These are phyloP conservation scores for Lycaena phlaeas DNA, from an alignment of 2,888 invertebrate genomes.

Conservation along the genomic window DNA sequence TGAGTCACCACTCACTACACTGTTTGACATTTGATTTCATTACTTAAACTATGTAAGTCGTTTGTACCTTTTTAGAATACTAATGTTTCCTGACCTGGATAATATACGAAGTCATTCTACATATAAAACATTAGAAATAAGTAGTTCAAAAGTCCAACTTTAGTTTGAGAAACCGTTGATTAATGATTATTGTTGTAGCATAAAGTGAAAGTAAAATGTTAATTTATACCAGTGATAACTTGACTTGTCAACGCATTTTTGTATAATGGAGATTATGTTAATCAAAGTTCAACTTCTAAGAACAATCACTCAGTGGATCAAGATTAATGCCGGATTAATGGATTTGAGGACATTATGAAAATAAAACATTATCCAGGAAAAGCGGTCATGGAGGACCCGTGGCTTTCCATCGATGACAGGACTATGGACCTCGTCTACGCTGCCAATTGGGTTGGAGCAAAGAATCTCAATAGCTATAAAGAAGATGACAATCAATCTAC, in stretches of 20 bases:
- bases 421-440: conserved; percentile 86
- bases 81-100: neutral
- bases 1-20: neutral
- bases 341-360: conserved; percentile 75
- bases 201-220: too few relatives aligned
- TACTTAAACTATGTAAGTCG: neutral
- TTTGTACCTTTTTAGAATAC: neutral
- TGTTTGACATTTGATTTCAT: neutral
- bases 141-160: too few relatives aligned
- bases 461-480: conserved; percentile 61
- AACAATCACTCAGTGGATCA: conserved; percentile 18
- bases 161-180: too few relatives aligned
- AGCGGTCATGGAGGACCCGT: conserved; percentile 84
- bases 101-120: too few relatives aligned
- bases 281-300: conserved; percentile 11
- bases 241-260: neutral
- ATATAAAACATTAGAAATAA: too few relatives aligned
- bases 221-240: neutral
- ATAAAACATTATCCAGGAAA: conserved; percentile 89
- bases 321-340: conserved; percentile 16
- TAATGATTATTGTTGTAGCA: too few relatives aligned
- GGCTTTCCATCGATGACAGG: conserved; percentile 77
- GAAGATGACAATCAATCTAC: conserved; percentile 42
- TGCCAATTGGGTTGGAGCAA: conserved; percentile 87
- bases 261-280: conserved; percentile 13